Evolutionary conservation across 2,113 vertebrate genomes (phyloP), one percentile per base, ranked within the genome.

Genomic region (Vimba vimba): DNA sequence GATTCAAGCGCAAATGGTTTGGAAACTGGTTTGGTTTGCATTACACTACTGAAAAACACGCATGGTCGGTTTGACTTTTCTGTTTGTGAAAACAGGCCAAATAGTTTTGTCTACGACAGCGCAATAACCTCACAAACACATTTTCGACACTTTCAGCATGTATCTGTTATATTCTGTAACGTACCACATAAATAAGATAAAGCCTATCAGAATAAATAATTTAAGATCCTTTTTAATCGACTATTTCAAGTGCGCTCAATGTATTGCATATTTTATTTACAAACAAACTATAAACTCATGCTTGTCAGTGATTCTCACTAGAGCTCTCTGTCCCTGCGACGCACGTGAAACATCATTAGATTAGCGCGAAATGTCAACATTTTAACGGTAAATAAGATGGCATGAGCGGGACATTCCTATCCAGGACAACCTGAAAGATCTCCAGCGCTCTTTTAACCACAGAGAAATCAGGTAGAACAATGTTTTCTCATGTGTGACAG

Each of bases 1-100:
- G 64, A 69, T 69, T n/a, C 64, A 36, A 23, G 64, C 80, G 27
- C 80, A 82, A 30, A 78, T 33, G 60, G 19, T 69, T 43, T 43
- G 43, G 43, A 43, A 43, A 43, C 9, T 82, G 21, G 2, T 69
- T 66, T 69, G 69, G 45, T 69, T n/a, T 55, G 80, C 27, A 68
- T 82, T 33, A 9, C 25, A 47, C 7, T 25, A 33, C 4, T 66
- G 25, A 4, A 17, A 52, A 52, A 52, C 4, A 17, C 50, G 15
- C 50, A 15, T 15, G 2, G 19, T 55, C 33, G n/a, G 0, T 60
- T 60, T 3, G 55, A 60, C 33, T 79, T 43, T 43, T 15, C 19
- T 43, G 17, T 39, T 68, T 71, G 39, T 43, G 4, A 30, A 36
- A 36, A 36, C 30, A 36, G 30, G 66, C 30, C 30, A 10, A 10